These are phyloP conservation scores for Acrocephalus arundinaceus DNA, from an alignment of 2,113 vertebrate genomes.

Conservation along the genomic window DNA sequence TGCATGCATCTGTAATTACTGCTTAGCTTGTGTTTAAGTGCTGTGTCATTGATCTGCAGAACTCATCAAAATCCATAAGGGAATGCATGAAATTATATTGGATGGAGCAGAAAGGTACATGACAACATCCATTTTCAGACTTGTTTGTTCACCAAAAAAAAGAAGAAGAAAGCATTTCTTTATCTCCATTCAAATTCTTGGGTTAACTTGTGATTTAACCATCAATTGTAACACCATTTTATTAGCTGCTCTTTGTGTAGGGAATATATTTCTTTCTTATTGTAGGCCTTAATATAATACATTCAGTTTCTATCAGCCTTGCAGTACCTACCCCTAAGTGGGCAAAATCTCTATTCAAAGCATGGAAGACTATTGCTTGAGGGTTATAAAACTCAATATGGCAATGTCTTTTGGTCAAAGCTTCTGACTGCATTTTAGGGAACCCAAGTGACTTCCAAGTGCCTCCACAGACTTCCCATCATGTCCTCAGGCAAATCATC, in stretches of 20 bases:
- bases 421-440: not conserved
- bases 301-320: not conserved
- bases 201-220: not conserved
- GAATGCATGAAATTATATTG: conserved; percentile 34
- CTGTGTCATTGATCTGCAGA: conserved; percentile 36
- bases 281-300: not conserved
- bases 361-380: not conserved
- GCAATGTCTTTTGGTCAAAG: not conserved
- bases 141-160: not conserved
- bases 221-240: not conserved
- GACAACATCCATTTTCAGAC: conserved; percentile 28
- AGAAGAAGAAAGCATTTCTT: not conserved
- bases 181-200: not conserved
- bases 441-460: not conserved
- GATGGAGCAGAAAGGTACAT: conserved; percentile 22
- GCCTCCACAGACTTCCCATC: not conserved
- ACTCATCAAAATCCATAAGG: conserved; percentile 12
- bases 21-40: conserved; percentile 46
- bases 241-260: not conserved
- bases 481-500: not conserved
- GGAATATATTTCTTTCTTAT: not conserved
- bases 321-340: not conserved
- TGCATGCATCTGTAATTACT: conserved; percentile 44
- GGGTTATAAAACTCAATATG: not conserved
- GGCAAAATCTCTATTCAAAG: not conserved